Evolutionary conservation across 2,888 invertebrate species (phyloP).

Genomic region (Cataglyphis livida): DNA sequence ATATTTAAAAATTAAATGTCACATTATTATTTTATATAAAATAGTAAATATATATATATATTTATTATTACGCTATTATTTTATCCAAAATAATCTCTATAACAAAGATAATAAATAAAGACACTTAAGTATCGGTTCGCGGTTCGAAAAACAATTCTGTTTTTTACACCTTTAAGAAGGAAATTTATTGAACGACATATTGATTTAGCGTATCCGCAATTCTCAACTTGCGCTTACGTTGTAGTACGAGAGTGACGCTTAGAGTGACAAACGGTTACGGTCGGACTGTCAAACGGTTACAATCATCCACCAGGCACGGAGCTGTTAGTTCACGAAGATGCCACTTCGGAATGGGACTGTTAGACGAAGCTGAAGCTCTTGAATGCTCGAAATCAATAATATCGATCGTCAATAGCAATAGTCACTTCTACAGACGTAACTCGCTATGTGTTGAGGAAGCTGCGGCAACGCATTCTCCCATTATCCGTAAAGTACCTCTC

Average conservation of each 20-base stretch:
- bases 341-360: constrained; percentile 32
- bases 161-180: not conserved
- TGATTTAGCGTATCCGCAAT: not conserved
- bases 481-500: constrained; percentile 30
- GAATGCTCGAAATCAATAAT: constrained; percentile 56
- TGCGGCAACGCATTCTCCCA: constrained; percentile 28
- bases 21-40: not conserved
- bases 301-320: constrained; percentile 16
- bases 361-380: constrained; percentile 42
- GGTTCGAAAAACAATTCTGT: not conserved
- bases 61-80: not conserved
- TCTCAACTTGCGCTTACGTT: constrained; percentile 1
- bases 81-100: not conserved
- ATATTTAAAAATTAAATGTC: not conserved
- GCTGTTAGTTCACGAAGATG: constrained; percentile 37
- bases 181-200: not conserved
- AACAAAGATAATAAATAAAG: not conserved
- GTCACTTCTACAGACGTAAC: constrained; percentile 29
- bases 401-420: constrained; percentile 22
- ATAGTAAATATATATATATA: not conserved
- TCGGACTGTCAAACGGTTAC: constrained; percentile 22
- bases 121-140: not conserved
- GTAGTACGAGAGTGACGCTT: not conserved
- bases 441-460: not conserved
- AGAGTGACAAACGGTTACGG: not conserved